These are phyloP conservation scores for Rhopalosiphum nymphaeae DNA, from an alignment of 2,888 invertebrate species.

Conservation along the genomic window DNA sequence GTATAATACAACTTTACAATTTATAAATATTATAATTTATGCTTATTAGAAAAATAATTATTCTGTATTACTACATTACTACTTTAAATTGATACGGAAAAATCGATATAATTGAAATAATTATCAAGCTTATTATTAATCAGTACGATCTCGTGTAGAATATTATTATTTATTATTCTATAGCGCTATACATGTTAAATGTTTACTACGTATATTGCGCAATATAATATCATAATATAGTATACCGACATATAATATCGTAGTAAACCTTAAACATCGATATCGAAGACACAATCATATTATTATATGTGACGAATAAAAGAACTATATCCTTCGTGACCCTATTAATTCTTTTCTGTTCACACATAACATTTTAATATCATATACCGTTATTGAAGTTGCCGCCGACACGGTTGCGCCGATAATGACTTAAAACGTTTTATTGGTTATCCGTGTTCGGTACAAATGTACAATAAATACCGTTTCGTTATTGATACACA, in stretches of 20 bases:
- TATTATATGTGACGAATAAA: not conserved
- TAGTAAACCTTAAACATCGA: not conserved
- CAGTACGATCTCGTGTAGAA: not conserved
- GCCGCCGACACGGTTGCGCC: not conserved
- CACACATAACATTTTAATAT: not conserved
- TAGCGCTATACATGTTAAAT: not conserved
- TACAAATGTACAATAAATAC: not conserved
- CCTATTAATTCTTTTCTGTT: not conserved
- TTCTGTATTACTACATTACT: not conserved
- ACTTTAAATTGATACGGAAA: not conserved
- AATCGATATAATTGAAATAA: not conserved
- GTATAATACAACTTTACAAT: not conserved
- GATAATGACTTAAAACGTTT: conserved; percentile 1
- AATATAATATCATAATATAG: not conserved
- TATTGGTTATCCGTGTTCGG: not conserved
- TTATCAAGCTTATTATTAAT: not conserved
- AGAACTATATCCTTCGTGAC: conserved; percentile 23
- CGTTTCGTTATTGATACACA: not conserved
- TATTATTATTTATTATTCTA: not conserved
- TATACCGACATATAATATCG: no score
- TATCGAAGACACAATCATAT: not conserved
- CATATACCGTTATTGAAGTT: conserved; percentile 5
- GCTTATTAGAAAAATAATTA: not conserved
- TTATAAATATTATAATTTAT: no score
- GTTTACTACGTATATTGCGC: not conserved